phyloP scores from a whole-genome alignment of 2,113 vertebrate genomes.

The Dromiciops gliroides region DNA sequence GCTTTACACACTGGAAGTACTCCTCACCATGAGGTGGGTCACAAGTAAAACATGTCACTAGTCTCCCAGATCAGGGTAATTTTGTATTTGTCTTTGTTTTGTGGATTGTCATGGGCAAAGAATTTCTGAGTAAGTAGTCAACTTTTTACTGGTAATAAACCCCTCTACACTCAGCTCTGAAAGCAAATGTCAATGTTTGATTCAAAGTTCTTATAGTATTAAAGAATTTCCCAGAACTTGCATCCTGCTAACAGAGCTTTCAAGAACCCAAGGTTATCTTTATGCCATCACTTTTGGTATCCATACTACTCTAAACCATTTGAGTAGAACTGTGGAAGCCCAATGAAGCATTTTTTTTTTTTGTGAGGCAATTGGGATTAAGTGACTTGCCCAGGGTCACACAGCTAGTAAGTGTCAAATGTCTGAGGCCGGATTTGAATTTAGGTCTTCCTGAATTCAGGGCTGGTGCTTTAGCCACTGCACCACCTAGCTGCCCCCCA shows the following conservation, averaged over 20 bases:
- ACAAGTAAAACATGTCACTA: neutral
- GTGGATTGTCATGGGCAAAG: neutral
- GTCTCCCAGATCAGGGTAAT: neutral
- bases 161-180: neutral
- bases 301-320: neutral
- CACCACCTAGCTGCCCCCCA: no score
- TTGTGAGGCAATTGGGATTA: no score
- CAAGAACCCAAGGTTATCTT: neutral
- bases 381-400: no score
- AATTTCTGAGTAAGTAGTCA: neutral
- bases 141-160: neutral
- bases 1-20: neutral
- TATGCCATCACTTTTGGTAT: neutral
- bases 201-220: neutral
- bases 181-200: neutral
- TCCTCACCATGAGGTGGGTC: neutral
- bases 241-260: neutral
- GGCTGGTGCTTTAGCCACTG: no score
- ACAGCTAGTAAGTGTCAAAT: no score
- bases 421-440: no score
- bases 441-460: no score
- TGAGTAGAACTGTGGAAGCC: neutral
- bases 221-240: neutral
- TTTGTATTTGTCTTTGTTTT: neutral
- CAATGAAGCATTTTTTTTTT: neutral